Base-by-base conservation (phyloP, 1,140 invertebrate species). In the Pseudomyrmex concolor region DNA sequence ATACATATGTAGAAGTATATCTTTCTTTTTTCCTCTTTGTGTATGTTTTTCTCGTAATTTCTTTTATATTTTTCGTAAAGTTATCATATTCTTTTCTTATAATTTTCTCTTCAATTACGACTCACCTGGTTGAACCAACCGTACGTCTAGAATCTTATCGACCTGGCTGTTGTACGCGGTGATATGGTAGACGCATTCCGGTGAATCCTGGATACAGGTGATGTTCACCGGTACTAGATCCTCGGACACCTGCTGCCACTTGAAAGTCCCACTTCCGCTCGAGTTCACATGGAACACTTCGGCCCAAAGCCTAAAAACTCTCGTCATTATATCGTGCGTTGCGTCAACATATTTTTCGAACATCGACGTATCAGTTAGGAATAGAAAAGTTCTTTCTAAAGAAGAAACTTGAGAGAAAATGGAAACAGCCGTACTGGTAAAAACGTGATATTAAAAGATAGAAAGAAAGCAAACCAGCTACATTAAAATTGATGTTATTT, bases 91-190 rank as follows among this genome's bases (percentile, higher is more conserved):
- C 43, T 34, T 43, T 54, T n/a, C 13, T 66, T 63, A n/a, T 51
- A 19, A 5, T 17, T 22, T 10, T 68, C 13, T 48, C 51, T 71
- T 71, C 25, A 74, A 64, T 45, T 76, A 54, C 55, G 48, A 8
- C 54, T 95, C 95, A 99, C 98, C 98, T 95, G 98, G 98, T 94
- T 99, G 98, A 64, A 98, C 96, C 91, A 99, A 97, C 95, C 98
- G 97, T 73, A 99, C 98, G 92, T 99, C 98, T 87, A 99, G 96
- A 89, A 99, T 99, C 95, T 99, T 99, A 94, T 99, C 98, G 88
- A 99, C 98, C 94, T 99, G 98, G 91, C 98, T 98, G 95, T 99
- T 99, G 95, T 99, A 99, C 82, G 99, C 99, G 85, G 98, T 99
- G 94, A 99, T 98, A 95, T 99, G 98, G 95, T 99, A 99, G 90